phyloP scores from a whole-genome alignment of 2,888 invertebrate genomes.

The Aspidapion aeneum region DNA sequence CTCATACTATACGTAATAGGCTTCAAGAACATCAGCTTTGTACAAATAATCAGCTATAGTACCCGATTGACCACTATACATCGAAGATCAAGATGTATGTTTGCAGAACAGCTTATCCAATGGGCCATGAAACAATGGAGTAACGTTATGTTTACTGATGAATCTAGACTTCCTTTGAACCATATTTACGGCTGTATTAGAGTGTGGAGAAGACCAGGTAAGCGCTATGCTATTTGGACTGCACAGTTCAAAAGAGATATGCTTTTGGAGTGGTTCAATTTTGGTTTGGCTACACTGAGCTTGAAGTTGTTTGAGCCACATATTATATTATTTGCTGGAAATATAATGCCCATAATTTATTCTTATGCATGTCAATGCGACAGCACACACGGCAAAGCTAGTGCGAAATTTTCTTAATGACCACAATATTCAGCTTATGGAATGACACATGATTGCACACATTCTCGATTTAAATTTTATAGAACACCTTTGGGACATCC shows the following conservation, averaged over 20 bases:
- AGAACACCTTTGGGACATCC: too few species aligned
- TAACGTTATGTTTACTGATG: slow-evolving; percentile 16
- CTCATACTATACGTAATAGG: slow-evolving; percentile 14
- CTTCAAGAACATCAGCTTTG: slow-evolving; percentile 13
- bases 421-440: too few species aligned
- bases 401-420: neutral
- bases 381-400: neutral
- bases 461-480: too few species aligned
- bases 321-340: slow-evolving; percentile 3
- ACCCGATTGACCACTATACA: slow-evolving; percentile 10
- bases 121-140: slow-evolving; percentile 17
- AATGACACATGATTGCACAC: too few species aligned
- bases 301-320: slow-evolving; percentile 3
- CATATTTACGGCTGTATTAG: slow-evolving; percentile 9
- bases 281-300: neutral
- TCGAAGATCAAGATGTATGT: slow-evolving; percentile 12
- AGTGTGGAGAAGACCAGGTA: slow-evolving; percentile 15
- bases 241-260: slow-evolving; percentile 4
- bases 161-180: slow-evolving; percentile 14
- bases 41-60: slow-evolving; percentile 8
- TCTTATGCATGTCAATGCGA: slow-evolving; percentile 4
- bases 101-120: slow-evolving; percentile 15
- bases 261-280: slow-evolving; percentile 6
- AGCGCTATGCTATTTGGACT: slow-evolving; percentile 13
- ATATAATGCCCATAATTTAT: neutral